These are phyloP conservation scores for Leptinotarsa haldemani DNA, from an alignment of 2,888 invertebrate species.

Conservation along the genomic window DNA sequence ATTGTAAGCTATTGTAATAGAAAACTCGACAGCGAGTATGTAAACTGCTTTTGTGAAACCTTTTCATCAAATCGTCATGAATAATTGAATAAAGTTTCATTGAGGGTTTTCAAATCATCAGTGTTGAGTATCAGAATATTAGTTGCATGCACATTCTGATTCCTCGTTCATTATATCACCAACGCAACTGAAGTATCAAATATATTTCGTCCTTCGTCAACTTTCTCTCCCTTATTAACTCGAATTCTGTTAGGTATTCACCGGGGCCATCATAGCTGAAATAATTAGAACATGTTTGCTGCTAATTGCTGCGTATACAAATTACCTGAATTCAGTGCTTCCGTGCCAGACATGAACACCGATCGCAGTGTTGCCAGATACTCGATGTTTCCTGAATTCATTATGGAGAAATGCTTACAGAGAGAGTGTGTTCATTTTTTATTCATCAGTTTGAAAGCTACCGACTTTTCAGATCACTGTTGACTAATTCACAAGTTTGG, in stretches of 20 bases:
- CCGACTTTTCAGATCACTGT: too few relatives aligned
- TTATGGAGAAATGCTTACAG: too few relatives aligned
- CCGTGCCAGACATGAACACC: slow-evolving; percentile 21
- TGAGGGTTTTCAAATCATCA: too few relatives aligned
- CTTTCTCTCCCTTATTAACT: neutral
- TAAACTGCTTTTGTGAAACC: too few relatives aligned
- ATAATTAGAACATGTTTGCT: neutral
- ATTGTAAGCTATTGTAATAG: too few relatives aligned
- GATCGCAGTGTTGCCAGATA: slow-evolving; percentile 30
- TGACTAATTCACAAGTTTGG: too few relatives aligned
- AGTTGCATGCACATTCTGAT: neutral
- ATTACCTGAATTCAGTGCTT: slow-evolving; percentile 25
- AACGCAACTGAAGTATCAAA: neutral
- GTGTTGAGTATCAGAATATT: too few relatives aligned
- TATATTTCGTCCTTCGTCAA: neutral
- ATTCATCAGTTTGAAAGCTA: too few relatives aligned
- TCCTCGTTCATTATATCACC: neutral
- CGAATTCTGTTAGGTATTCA: neutral
- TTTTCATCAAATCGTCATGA: too few relatives aligned
- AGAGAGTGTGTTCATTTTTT: too few relatives aligned
- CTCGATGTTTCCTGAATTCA: neutral
- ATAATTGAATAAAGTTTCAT: too few relatives aligned
- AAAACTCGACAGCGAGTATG: too few relatives aligned
- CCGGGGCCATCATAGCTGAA: neutral
- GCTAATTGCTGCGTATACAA: slow-evolving; percentile 5